Conservation (phyloP, 2,888 invertebrate species). For the Ligdia adustata region DNA sequence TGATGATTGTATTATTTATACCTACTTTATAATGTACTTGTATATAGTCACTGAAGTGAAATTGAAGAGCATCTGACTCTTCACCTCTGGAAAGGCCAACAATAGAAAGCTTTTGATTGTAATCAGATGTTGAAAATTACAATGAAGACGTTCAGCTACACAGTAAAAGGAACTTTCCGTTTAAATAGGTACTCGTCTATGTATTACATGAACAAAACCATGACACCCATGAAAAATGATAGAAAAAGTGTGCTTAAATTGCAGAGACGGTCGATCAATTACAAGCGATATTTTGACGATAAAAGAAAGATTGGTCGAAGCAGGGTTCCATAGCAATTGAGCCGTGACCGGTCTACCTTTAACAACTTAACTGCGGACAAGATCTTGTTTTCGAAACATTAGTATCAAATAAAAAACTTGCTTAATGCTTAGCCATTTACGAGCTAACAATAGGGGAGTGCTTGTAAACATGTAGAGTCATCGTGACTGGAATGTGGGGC, state of each 20-base stretch:
- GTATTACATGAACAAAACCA: no score
- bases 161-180: no score
- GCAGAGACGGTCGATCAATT: no score
- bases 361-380: not conserved
- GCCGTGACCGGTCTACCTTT: conserved; percentile 9
- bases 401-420: conserved; percentile 12
- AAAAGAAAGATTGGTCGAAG: no score
- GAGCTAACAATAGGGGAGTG: conserved; percentile 6
- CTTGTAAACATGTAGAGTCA: conserved; percentile 1
- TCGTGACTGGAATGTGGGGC: conserved; percentile 21
- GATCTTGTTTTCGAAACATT: not conserved
- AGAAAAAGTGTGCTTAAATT: no score
- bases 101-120: conserved; percentile 2
- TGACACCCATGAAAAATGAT: no score
- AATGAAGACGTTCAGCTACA: not conserved
- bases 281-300: no score
- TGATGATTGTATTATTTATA: no score
- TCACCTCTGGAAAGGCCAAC: not conserved
- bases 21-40: no score
- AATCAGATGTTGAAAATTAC: not conserved
- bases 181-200: no score
- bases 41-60: no score
- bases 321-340: no score
- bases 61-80: not conserved
- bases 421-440: conserved; percentile 3